Evolutionary conservation across 2,888 invertebrate species (phyloP).

Genomic region (Hirtodrosophila duncani): DNA sequence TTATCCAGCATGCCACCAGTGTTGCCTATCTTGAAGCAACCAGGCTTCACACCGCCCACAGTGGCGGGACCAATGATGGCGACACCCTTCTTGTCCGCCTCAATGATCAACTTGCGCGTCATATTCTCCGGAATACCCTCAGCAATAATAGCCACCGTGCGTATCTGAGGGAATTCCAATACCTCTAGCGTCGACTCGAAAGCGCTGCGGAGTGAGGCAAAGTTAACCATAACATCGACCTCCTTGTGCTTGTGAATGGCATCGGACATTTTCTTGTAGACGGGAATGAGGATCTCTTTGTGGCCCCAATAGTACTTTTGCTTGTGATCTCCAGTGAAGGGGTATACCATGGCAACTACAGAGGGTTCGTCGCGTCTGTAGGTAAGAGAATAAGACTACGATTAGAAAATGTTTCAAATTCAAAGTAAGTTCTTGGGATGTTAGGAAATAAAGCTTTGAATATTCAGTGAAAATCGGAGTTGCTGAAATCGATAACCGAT

Average conservation of each 20-base stretch:
- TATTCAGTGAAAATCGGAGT: no score
- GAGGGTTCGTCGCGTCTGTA: conserved; percentile 93
- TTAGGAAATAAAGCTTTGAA: no score
- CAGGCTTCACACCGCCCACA: conserved; percentile 98
- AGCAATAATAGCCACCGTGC: conserved; percentile 98
- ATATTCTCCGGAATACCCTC: conserved; percentile 99
- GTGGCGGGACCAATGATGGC: conserved; percentile 95
- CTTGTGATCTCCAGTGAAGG: conserved; percentile 98
- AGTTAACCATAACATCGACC: conserved; percentile 96
- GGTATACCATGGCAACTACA: conserved; percentile 98
- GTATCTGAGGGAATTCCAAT: conserved; percentile 94
- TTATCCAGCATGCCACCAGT: conserved; percentile 99
- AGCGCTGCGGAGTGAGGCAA: conserved; percentile 97
- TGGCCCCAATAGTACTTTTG: conserved; percentile 99
- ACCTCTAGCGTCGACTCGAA: conserved; percentile 98
- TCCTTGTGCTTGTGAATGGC: conserved; percentile 97
- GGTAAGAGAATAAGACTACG: not conserved
- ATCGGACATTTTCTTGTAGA: conserved; percentile 98
- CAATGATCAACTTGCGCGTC: conserved; percentile 93
- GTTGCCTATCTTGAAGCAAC: conserved; percentile 99
- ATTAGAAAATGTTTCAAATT: not conserved
- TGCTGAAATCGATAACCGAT: no score
- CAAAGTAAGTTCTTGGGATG: no score
- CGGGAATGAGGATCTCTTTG: conserved; percentile 94
- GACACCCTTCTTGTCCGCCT: conserved; percentile 90